Evolutionary conservation across 2,888 invertebrate species (phyloP), one percentile per base, ranked within the genome.

Genomic region (Rhagonycha fulva): DNA sequence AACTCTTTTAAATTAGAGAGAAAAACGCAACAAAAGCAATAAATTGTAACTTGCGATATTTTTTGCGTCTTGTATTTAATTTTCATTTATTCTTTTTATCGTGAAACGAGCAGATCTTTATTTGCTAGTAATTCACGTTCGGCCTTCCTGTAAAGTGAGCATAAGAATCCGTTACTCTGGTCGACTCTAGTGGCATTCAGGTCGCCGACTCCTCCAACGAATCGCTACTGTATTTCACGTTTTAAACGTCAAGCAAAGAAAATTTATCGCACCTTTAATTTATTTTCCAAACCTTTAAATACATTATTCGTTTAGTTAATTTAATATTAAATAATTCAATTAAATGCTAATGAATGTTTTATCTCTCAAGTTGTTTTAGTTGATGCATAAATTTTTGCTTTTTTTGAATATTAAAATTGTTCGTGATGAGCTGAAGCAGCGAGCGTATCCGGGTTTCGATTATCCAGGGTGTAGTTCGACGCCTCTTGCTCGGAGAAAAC

Each of bases 111-210:
- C n/a, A n/a, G 32, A 47, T 47, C n/a, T n/a, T 47, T 47, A 32
- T 32, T 47, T 47, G 47, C 47, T n/a, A 9, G 47, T 68, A 72
- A 67, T 66, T 72, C 47, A 69, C 12, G 70, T 63, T 69, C 69
- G 72, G 28, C 75, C 77, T 77, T 74, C 76, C 70, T 74, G 23
- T 62, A 70, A 74, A 47, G 47, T n/a, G 74, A 74, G 60, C 70
- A 71, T 71, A 73, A 70, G 68, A 73, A 68, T 73, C 77, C 77
- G 77, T 78, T 78, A 78, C 68, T 77, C 68, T 61, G 75, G 71
- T 75, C 73, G 77, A 75, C 79, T 75, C 74, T 74, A 47, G 66
- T 63, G 74, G 79, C 80, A 78, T 78, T 77, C 80, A 78, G 78
- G 80, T 80, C 80, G 78, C 69, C 72, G 77, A 78, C 74, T 77